Evolutionary conservation across 2,888 invertebrate species (phyloP).

Genomic region (Leucania comma): DNA sequence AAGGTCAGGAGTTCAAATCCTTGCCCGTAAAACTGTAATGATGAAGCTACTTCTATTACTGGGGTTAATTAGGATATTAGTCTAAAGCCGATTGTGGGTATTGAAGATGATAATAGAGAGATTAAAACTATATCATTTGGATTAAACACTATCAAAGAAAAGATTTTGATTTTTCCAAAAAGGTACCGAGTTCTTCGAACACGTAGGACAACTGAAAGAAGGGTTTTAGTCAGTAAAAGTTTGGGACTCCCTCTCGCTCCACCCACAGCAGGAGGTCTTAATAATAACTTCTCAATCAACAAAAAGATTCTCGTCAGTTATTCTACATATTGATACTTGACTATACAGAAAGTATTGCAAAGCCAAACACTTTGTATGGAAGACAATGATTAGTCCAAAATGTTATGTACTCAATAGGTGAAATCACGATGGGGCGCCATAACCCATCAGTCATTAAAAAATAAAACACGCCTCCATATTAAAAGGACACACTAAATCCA

Average conservation of each 20-base stretch:
- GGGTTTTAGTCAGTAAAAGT: no score
- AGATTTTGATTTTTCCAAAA: no score
- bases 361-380: conserved; percentile 1
- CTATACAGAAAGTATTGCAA: neutral
- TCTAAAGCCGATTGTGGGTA: neutral
- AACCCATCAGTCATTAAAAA: conserved; percentile 12
- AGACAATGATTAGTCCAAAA: neutral
- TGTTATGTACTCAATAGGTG: neutral
- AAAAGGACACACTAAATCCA: conserved; percentile 7
- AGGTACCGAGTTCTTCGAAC: no score
- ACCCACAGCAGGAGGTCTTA: no score
- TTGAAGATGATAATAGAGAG: neutral
- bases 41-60: conserved; percentile 8
- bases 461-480: conserved; percentile 24
- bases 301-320: no score
- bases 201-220: no score
- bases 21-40: conserved; percentile 28
- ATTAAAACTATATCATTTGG: no score
- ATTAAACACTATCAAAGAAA: no score
- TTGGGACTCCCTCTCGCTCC: no score
- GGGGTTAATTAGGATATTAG: conserved; percentile 38
- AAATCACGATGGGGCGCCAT: neutral
- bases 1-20: conserved; percentile 44
- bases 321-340: neutral
- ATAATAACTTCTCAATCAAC: no score